phyloP scores from a whole-genome alignment of 2,797 vertebrate species.

The Sebastes diaconus region DNA sequence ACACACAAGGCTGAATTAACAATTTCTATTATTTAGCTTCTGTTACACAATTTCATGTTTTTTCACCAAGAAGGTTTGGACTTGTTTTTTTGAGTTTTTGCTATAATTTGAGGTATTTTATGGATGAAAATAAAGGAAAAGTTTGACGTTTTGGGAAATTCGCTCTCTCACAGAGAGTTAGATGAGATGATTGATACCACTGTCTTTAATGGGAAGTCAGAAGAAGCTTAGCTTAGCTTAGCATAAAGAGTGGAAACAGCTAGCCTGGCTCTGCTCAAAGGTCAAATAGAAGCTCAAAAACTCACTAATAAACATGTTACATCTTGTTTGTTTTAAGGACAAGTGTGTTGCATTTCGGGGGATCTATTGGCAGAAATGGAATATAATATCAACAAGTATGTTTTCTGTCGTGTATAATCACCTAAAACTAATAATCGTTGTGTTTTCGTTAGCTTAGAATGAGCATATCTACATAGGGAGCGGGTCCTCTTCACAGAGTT shows the following conservation, averaged over 20 bases:
- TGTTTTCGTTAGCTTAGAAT: too few relatives aligned
- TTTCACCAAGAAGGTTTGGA: not conserved
- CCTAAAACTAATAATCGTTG: rapidly evolving
- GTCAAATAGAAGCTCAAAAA: not conserved
- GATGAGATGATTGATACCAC: not conserved
- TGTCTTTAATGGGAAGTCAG: not conserved
- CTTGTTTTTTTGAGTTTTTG: not conserved
- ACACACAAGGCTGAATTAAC: not conserved
- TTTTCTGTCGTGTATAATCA: too few relatives aligned
- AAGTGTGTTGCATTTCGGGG: too few relatives aligned
- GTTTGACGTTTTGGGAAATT: not conserved
- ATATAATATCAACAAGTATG: too few relatives aligned
- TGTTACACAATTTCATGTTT: not conserved
- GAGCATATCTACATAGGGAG: too few relatives aligned
- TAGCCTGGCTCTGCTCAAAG: not conserved
- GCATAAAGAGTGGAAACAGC: not conserved
- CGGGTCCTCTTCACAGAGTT: too few relatives aligned
- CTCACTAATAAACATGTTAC: not conserved
- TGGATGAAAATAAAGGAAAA: not conserved
- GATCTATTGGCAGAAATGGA: too few relatives aligned
- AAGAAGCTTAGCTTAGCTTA: not conserved
- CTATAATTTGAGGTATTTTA: not conserved
- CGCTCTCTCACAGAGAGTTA: not conserved
- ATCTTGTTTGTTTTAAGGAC: too few relatives aligned
- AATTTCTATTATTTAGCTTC: not conserved